phyloP scores from a whole-genome alignment of 2,113 vertebrate genomes.

The Struthidea cinerea region DNA sequence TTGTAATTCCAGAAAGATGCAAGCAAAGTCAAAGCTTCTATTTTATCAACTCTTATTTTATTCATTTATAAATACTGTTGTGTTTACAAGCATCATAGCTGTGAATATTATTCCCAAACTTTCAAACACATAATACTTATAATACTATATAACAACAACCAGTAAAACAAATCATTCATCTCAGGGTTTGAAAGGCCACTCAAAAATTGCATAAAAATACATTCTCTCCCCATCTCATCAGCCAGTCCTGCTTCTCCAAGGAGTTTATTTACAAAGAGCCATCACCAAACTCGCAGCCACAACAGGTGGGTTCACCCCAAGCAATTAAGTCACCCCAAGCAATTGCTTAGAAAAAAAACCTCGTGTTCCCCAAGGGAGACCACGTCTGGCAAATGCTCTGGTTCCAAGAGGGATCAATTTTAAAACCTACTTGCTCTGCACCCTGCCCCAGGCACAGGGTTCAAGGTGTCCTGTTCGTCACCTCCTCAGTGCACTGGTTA shows the following conservation, averaged over 20 bases:
- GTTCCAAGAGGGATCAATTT: background rate
- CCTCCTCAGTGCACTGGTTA: background rate
- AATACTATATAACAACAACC: slow-evolving; percentile 72
- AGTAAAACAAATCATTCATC: slow-evolving; percentile 73
- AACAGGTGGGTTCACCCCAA: slow-evolving; percentile 19
- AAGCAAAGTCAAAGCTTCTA: slow-evolving; percentile 62
- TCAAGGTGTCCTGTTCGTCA: background rate
- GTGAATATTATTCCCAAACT: slow-evolving; percentile 77
- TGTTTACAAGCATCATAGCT: slow-evolving; percentile 79
- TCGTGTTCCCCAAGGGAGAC: background rate
- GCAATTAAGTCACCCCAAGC: slow-evolving; percentile 39
- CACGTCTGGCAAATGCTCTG: slow-evolving; percentile 33
- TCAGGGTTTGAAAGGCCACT: slow-evolving; percentile 80
- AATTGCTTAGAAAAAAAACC: slow-evolving; percentile 16
- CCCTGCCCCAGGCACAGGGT: background rate
- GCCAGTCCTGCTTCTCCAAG: slow-evolving; percentile 54
- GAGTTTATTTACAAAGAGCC: slow-evolving; percentile 70
- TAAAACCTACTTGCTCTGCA: background rate
- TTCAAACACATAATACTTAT: slow-evolving; percentile 75
- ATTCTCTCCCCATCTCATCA: slow-evolving; percentile 71
- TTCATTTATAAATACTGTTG: slow-evolving; percentile 81
- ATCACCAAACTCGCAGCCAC: slow-evolving; percentile 35
- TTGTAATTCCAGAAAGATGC: background rate
- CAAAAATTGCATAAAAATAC: slow-evolving; percentile 81
- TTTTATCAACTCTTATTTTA: slow-evolving; percentile 72